Evolutionary conservation across 2,888 invertebrate genomes (phyloP).

Genomic region (Lithophane semibrunnea): DNA sequence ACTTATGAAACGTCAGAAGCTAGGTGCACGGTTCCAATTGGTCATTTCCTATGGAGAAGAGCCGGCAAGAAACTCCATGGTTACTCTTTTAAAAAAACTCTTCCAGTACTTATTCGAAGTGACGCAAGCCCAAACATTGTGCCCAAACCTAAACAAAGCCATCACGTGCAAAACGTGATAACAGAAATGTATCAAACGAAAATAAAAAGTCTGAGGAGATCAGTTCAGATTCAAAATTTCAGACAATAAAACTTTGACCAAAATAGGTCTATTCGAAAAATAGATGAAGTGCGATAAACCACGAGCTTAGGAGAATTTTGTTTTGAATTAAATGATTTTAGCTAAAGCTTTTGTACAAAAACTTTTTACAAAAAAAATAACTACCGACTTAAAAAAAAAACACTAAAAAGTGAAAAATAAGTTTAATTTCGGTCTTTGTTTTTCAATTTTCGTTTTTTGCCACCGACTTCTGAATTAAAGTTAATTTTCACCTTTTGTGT

Average conservation of each 20-base stretch:
- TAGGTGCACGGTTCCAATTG: too few relatives aligned
- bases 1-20: too few relatives aligned
- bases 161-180: conserved; percentile 11
- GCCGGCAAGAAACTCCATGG: too few relatives aligned
- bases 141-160: conserved; percentile 6
- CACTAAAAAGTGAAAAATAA: too few relatives aligned
- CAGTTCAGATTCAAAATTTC: not conserved
- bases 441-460: too few relatives aligned
- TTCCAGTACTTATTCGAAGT: not conserved
- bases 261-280: not conserved
- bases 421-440: too few relatives aligned
- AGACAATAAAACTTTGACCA: not conserved
- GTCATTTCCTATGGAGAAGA: too few relatives aligned
- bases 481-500: too few relatives aligned
- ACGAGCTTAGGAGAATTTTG: not conserved
- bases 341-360: not conserved
- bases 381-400: too few relatives aligned
- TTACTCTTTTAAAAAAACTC: not conserved
- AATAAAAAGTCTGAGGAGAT: not conserved
- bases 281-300: not conserved
- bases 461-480: too few relatives aligned
- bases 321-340: not conserved
- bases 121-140: not conserved
- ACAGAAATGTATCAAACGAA: conserved; percentile 1
- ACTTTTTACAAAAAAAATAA: too few relatives aligned